Percentiles rank a stretch among this genome's conserved stretches.
phyloP scores from a whole-genome alignment of 35 echinoderm and acorn worm genomes.

The Hemicentrotus pulcherrimus region DNA sequence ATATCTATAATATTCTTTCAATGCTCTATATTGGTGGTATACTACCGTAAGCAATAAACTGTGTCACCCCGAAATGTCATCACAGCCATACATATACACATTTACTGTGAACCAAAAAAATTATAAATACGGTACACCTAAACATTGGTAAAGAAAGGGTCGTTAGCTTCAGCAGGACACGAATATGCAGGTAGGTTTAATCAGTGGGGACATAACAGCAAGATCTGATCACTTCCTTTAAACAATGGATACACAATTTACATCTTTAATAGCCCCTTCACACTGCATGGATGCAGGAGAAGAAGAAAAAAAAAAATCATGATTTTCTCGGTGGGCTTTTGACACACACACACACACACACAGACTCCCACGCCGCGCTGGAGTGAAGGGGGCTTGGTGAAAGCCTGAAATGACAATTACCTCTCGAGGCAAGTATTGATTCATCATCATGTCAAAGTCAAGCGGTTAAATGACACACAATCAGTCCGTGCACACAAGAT shows the following conservation, averaged over 20 bases:
- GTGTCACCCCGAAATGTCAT: neutral
- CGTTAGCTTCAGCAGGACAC: neutral
- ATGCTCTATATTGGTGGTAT: too few species aligned
- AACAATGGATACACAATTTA: constrained; percentile 8
- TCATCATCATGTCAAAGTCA: constrained; percentile 32
- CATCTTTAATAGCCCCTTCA: neutral
- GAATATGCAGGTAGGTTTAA: neutral
- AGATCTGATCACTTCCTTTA: neutral
- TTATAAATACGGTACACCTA: neutral
- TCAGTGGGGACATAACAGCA: neutral
- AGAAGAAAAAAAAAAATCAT: neutral
- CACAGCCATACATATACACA: neutral
- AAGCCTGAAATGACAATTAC: constrained; percentile 10
- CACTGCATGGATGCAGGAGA: neutral
- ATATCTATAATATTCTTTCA: too few species aligned
- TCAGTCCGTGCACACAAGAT: neutral
- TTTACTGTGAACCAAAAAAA: neutral
- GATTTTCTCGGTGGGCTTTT: neutral
- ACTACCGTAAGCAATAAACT: neutral
- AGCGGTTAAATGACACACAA: constrained; percentile 13
- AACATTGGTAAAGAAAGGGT: neutral
- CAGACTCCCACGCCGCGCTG: neutral
- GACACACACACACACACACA: neutral
- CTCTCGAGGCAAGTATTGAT: constrained; percentile 15
- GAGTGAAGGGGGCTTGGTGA: neutral